phyloP scores from a whole-genome alignment of 2,888 invertebrate species.

The Steromphala cineraria region DNA sequence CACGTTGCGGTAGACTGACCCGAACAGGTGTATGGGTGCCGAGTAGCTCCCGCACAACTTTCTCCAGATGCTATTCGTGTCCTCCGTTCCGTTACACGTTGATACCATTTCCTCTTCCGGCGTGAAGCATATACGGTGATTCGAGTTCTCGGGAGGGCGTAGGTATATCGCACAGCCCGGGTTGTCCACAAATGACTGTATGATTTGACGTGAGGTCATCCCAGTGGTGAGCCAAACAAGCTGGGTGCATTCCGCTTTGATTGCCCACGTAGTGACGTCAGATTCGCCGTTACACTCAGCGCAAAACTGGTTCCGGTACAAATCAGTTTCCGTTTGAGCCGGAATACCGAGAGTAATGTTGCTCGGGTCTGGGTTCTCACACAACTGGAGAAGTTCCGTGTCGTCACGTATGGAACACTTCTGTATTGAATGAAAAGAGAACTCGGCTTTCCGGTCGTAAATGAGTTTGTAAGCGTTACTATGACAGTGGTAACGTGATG shows the following conservation, averaged over 20 bases:
- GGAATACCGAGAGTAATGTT: background rate
- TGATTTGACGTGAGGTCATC: background rate
- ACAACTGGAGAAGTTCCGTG: background rate
- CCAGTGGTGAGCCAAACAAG: background rate
- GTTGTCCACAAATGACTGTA: background rate
- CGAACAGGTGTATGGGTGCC: conserved; percentile 1
- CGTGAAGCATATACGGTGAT: background rate
- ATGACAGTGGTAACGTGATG: conserved; percentile 10
- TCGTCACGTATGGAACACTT: background rate
- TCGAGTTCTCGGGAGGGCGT: background rate
- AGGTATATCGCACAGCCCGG: background rate
- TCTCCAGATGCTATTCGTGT: background rate
- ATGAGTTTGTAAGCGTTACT: background rate
- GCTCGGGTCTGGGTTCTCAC: background rate
- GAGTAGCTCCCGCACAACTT: background rate
- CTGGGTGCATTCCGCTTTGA: background rate
- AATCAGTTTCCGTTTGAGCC: background rate
- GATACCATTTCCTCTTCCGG: conserved; percentile 18
- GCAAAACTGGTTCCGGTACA: conserved; percentile 13
- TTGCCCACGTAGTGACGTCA: background rate
- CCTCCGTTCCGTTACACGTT: conserved; percentile 33
- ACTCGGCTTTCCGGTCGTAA: background rate
- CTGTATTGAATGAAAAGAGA: background rate
- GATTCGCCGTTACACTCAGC: conserved; percentile 3
- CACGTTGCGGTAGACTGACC: conserved; percentile 31